phyloP scores from a whole-genome alignment of 2,888 invertebrate species.

The Eristalis tenax region DNA sequence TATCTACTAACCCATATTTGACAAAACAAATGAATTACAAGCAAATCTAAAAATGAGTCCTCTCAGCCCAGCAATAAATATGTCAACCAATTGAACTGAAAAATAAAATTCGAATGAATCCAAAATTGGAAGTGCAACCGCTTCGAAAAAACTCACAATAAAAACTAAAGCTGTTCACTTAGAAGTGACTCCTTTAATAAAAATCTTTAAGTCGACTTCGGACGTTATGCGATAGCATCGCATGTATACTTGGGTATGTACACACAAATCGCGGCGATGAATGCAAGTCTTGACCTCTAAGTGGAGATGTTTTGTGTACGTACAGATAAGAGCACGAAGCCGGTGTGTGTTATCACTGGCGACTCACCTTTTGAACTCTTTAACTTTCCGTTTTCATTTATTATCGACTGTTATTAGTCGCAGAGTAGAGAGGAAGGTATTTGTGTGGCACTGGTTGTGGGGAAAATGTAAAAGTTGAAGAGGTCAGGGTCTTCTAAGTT shows the following conservation, averaged over 20 bases:
- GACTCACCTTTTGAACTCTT: conserved; percentile 37
- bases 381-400: conserved; percentile 7
- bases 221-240: conserved; percentile 2
- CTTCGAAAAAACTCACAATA: conserved; percentile 49
- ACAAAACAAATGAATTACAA: background rate
- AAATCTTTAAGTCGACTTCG: conserved; percentile 10
- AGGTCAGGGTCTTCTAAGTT: background rate
- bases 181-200: conserved; percentile 44
- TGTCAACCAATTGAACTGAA: background rate
- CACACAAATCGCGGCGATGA: conserved; percentile 11
- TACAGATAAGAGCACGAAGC: conserved; percentile 47
- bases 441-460: background rate
- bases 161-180: conserved; percentile 41
- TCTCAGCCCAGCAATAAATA: background rate
- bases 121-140: conserved; percentile 38
- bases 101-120: conserved; percentile 16
- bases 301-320: conserved; percentile 17
- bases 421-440: background rate
- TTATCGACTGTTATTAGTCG: background rate
- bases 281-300: conserved; percentile 62
- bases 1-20: conserved; percentile 52
- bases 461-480: background rate
- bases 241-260: background rate
- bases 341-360: conserved; percentile 36
- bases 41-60: background rate